Base-by-base conservation (phyloP, 1,140 invertebrate genomes). In the Diachasma alloeum region DNA sequence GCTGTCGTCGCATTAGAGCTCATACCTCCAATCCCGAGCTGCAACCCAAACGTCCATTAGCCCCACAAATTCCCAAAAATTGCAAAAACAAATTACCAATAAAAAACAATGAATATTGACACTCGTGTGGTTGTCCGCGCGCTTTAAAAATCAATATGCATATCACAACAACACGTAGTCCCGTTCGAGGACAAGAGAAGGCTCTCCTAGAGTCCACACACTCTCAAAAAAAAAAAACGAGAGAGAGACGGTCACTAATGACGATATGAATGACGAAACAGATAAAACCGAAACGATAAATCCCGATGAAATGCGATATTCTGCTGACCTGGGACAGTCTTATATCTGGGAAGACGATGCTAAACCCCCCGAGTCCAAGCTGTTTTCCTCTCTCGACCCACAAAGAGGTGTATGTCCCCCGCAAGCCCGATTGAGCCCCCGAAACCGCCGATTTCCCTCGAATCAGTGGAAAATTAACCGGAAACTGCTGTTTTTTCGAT, bases 1-100 rank as follows among this genome's bases (percentile, higher is more conserved):
- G 90, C 90, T 63, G 89, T 87, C 73, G 75, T 59, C 78, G 88
- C 84, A 85, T 85, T 88, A 48, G 81, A 87, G 74, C 81, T 84
- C 85, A 89, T 89, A 53, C 15, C 48, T 19, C n/a, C 48, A 39
- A 59, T 42, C 26, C 9, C 42, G 9, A 39, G 39, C 17, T 46
- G 44, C 6, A 8, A 24, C 13, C 22, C 22, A 48, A 48, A 72
- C 4, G n/a, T 70, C 22, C 4, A 56, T 59, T 73, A 59, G n/a
- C n/a, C n/a, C 36, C 36, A 53, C 72, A 59, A 19, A 15, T n/a
- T 36, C 31, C 17, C 15, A 31, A 31, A 59, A 15, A 22, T 19
- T 17, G 36, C 17, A 36, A 2, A 44, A 48, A 46, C 48, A 59
- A 74, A 22, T 31, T 3, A 31, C 6, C 31, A 78, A 66, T 77